Percentiles rank a stretch among this genome's conserved stretches.
Conservation (phyloP, 2,113 vertebrate species). For the Dascyllus trimaculatus region DNA sequence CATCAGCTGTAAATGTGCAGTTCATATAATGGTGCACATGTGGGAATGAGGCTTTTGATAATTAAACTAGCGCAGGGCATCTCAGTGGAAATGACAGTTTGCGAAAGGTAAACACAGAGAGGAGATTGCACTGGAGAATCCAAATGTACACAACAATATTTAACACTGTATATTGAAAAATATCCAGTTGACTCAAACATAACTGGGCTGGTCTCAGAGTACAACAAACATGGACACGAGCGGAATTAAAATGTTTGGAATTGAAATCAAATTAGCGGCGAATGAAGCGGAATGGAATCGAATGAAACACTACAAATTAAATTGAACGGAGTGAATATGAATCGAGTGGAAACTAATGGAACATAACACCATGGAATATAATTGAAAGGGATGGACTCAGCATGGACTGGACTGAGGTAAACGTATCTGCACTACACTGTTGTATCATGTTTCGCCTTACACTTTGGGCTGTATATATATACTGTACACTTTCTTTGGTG, state of each 20-base stretch:
- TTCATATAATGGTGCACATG: constrained; percentile 45
- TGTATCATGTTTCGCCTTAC: constrained; percentile 74
- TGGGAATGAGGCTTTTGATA: constrained; percentile 57
- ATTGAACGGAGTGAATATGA: constrained; percentile 25
- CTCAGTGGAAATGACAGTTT: constrained; percentile 44
- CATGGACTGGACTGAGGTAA: constrained; percentile 52
- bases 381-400: constrained; percentile 34
- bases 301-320: constrained; percentile 25
- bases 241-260: constrained; percentile 41
- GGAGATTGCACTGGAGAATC: constrained; percentile 20
- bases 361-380: constrained; percentile 29
- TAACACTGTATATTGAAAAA: constrained; percentile 50
- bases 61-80: constrained; percentile 46
- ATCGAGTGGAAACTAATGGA: constrained; percentile 22
- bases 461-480: constrained; percentile 76
- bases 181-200: constrained; percentile 37
- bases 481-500: constrained; percentile 76
- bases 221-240: constrained; percentile 34
- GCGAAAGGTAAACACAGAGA: constrained; percentile 35
- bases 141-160: constrained; percentile 43
- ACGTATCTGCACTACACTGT: constrained; percentile 68
- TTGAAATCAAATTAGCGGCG: constrained; percentile 31
- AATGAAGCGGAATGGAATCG: constrained; percentile 37
- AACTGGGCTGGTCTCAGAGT: constrained; percentile 79
- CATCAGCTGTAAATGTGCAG: constrained; percentile 46